Conservation (phyloP, 2,888 invertebrate species). For the Cheilosia soror region DNA sequence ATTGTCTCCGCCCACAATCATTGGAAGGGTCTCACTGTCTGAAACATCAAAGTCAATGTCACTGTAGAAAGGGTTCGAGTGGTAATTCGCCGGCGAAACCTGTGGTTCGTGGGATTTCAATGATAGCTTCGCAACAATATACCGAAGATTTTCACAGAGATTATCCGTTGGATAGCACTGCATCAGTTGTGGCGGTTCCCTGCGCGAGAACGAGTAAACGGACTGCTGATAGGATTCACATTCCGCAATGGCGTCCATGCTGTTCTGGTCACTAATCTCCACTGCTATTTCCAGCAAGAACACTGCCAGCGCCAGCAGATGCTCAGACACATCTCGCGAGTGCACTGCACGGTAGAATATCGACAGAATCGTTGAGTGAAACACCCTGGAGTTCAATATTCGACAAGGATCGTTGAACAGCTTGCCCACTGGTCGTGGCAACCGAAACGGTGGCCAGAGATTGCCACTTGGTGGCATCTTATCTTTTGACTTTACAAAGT, state of each 20-base stretch:
- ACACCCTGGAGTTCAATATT: slow-evolving; percentile 82
- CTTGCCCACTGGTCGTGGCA: slow-evolving; percentile 87
- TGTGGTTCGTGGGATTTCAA: slow-evolving; percentile 86
- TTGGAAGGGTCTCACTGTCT: slow-evolving; percentile 85
- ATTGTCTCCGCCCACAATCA: slow-evolving; percentile 81
- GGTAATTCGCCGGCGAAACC: slow-evolving; percentile 85
- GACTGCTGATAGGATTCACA: slow-evolving; percentile 79
- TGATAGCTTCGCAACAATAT: slow-evolving; percentile 87
- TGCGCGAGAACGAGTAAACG: slow-evolving; percentile 78
- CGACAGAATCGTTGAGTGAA: slow-evolving; percentile 87
- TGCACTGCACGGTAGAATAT: slow-evolving; percentile 94
- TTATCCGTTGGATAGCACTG: slow-evolving; percentile 90
- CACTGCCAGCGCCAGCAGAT: slow-evolving; percentile 93
- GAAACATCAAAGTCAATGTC: slow-evolving; percentile 91
- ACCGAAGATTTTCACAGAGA: slow-evolving; percentile 90
- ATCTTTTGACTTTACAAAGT: slow-evolving; percentile 88
- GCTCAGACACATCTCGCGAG: slow-evolving; percentile 91
- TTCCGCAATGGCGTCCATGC: slow-evolving; percentile 80
- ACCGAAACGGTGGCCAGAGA: slow-evolving; percentile 93
- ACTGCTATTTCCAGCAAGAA: slow-evolving; percentile 95
- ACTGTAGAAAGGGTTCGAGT: slow-evolving; percentile 87
- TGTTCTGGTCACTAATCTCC: slow-evolving; percentile 78
- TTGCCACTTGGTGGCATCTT: slow-evolving; percentile 86
- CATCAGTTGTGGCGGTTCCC: slow-evolving; percentile 82
- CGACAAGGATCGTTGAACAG: slow-evolving; percentile 88